phyloP scores from a whole-genome alignment of 1,140 invertebrate species.

The Macrotrachela quadricornifera region DNA sequence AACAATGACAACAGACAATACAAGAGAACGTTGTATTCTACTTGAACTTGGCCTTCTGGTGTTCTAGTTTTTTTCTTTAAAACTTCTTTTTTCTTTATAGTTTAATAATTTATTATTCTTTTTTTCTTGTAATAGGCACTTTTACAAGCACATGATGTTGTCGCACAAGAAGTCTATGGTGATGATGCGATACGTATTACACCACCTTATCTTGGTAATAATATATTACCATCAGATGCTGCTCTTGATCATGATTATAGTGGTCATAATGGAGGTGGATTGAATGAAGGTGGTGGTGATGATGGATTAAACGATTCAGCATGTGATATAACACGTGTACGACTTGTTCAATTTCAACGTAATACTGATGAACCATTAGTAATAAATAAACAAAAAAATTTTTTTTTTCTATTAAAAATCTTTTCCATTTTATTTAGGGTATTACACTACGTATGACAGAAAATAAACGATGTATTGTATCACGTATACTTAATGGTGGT shows the following conservation, averaged over 20 bases:
- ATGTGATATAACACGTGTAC: constrained; percentile 66
- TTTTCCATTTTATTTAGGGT: constrained; percentile 28
- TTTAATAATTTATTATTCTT: not conserved
- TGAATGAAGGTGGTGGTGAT: too few species aligned
- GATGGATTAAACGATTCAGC: not conserved
- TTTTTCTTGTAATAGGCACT: constrained; percentile 49
- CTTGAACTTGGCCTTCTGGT: too few species aligned
- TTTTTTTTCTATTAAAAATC: too few species aligned
- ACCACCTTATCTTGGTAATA: too few species aligned
- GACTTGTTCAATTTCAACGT: constrained; percentile 94
- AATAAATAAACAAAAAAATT: constrained; percentile 37
- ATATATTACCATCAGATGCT: too few species aligned
- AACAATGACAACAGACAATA: too few species aligned
- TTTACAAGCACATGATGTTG: constrained; percentile 87
- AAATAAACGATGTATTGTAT: constrained; percentile 84
- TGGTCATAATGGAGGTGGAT: too few species aligned
- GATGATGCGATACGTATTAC: constrained; percentile 30
- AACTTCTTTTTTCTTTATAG: too few species aligned
- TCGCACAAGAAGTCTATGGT: constrained; percentile 85
- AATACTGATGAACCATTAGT: constrained; percentile 94
- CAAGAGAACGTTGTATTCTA: too few species aligned
- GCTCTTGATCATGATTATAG: too few species aligned
- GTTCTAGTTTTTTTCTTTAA: too few species aligned
- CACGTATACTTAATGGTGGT: constrained; percentile 93
- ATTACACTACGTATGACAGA: constrained; percentile 91